Evolutionary conservation across 2,113 vertebrate genomes (phyloP), one percentile per base, ranked within the genome.

Genomic region (Amblyornis subalaris): DNA sequence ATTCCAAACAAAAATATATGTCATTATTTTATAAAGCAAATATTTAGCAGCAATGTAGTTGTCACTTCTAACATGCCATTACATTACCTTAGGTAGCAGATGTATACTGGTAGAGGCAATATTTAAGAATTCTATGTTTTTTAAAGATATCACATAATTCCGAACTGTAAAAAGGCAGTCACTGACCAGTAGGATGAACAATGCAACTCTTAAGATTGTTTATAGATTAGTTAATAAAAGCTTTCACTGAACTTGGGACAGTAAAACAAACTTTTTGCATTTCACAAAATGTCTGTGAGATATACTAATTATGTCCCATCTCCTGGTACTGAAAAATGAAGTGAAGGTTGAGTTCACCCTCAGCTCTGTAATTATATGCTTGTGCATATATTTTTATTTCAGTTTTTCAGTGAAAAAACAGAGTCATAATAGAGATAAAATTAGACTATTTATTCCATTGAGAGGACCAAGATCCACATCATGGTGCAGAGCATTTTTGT

Each of bases 391-490:
- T 48, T 77, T 77, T 71, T 55, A 60, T 55, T 73, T 83, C 8
- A 61, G 6, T 44, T 79, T 69, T 73, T 53, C 48, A 45, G 5
- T 65, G 36, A 45, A 2, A 90, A 79, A 69, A 0, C 9, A 65
- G 5, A 1, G 7, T n/a, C 0, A 1, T 22, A 44, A 33, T 0
- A 64, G 16, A 61, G 20, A 48, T 9, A 60, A 78, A 69, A 61
- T 50, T n/a, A 73, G 10, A 48, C 3, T 44, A 14, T 48, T 74
- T 55, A 3, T 50, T 75, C 22, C 72, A 7, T n/a, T 61, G 7
- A 7, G 6, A 31, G 10, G 14, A 61, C 5, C 8, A 87, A 74
- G 24, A 50, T 38, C 4, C 5, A 29, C 10, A 19, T 62, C 10
- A 15, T 12, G 26, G 2, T 13, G 14, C 14, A 40, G 10, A n/a